A percentile compares a stretch with the other conserved stretches of the same genome.
Conservation (phyloP, 2,113 vertebrate species). For the Leptobrachium leishanense region DNA sequence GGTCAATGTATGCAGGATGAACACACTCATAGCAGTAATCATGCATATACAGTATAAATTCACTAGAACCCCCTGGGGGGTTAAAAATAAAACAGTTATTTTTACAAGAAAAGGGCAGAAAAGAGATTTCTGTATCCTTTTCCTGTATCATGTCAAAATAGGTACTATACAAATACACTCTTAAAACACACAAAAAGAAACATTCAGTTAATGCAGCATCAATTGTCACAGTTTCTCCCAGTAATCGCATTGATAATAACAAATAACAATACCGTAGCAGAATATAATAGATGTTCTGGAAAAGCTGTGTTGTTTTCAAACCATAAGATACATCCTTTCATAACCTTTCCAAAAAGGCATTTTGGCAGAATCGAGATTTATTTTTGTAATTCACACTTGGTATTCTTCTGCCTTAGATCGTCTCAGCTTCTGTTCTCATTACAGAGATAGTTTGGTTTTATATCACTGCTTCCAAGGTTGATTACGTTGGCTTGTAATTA, state of each 20-base stretch:
- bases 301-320: slow-evolving; percentile 7
- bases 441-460: too few species aligned
- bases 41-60: too few species aligned
- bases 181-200: slow-evolving; percentile 11
- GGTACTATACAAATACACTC: background rate
- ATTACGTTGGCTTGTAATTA: background rate
- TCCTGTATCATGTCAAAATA: background rate
- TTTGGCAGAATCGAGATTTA: background rate
- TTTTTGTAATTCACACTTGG: background rate
- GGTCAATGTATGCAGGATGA: too few species aligned
- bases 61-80: too few species aligned
- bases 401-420: background rate
- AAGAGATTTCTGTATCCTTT: background rate
- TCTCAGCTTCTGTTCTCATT: background rate
- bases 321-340: background rate
- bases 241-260: background rate
- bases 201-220: background rate
- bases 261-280: slow-evolving; percentile 11
- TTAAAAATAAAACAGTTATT: too few species aligned
- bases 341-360: background rate
- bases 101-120: too few species aligned
- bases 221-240: slow-evolving; percentile 3
- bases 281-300: background rate
- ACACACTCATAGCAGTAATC: too few species aligned
- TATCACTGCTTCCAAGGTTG: too few species aligned